These are phyloP conservation scores for Prunella strophiata DNA, from an alignment of 2,797 vertebrate genomes.

Conservation along the genomic window DNA sequence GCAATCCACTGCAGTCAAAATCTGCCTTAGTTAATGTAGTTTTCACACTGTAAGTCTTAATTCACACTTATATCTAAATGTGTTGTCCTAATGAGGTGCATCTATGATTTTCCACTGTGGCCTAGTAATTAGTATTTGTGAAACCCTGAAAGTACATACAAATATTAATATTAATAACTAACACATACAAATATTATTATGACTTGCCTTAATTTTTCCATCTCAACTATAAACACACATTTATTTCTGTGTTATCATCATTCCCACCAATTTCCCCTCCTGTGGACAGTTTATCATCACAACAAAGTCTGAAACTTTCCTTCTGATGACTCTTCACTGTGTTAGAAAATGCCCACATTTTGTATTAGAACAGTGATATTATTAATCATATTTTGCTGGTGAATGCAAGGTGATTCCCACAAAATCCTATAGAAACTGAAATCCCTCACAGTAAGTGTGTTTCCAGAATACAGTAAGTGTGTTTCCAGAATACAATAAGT, in stretches of 20 bases:
- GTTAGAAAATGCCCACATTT: not conserved
- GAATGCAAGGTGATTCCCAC: not conserved
- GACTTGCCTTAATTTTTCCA: not conserved
- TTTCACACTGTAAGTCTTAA: not conserved
- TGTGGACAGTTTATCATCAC: not conserved
- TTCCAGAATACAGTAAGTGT: not conserved
- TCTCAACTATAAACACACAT: not conserved
- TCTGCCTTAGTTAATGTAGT: not conserved
- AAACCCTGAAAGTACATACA: not conserved
- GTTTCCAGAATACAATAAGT: not conserved
- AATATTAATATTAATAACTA: not conserved
- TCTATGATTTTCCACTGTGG: not conserved
- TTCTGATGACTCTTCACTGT: not conserved
- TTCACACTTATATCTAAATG: not conserved
- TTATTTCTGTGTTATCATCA: not conserved
- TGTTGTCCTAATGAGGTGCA: not conserved
- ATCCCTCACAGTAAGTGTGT: not conserved
- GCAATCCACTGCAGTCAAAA: not conserved
- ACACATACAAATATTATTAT: not conserved
- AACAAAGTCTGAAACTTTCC: not conserved
- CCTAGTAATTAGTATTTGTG: not conserved
- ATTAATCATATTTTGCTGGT: not conserved
- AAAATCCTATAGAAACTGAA: not conserved
- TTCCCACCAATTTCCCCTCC: not conserved
- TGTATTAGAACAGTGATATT: not conserved